Percentiles rank a stretch among this genome's conserved stretches.
phyloP scores from a whole-genome alignment of 1,140 invertebrate genomes.

The Lysiphlebus fabarum region DNA sequence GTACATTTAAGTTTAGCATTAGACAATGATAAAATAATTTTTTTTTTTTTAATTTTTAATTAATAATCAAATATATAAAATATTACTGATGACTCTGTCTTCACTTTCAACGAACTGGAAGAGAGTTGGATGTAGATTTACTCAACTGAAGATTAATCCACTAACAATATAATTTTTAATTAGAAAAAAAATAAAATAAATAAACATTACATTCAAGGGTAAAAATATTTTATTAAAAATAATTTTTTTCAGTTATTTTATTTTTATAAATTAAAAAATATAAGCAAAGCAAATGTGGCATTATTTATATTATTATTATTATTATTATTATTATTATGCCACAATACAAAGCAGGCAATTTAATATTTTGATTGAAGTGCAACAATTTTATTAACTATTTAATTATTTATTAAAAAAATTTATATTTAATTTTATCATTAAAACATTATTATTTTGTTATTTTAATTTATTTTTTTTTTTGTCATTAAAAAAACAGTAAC shows the following conservation, averaged over 20 bases:
- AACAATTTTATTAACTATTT: constrained; percentile 31
- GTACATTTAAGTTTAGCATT: too few relatives aligned
- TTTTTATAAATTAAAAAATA: constrained; percentile 27
- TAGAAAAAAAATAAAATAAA: constrained; percentile 30
- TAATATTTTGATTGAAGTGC: constrained; percentile 29
- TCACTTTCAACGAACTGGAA: constrained; percentile 51
- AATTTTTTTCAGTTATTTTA: background rate
- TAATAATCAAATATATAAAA: background rate
- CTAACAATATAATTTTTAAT: constrained; percentile 20
- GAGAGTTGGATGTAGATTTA: constrained; percentile 47
- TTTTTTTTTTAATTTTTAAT: too few relatives aligned
- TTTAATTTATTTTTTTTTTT: background rate
- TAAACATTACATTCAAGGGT: constrained; percentile 6
- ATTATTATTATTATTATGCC: constrained; percentile 23
- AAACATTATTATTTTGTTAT: background rate
- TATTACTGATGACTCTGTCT: constrained; percentile 40
- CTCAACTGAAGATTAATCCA: constrained; percentile 18
- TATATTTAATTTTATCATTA: too few relatives aligned
- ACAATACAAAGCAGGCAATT: constrained; percentile 39
- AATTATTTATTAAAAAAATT: too few relatives aligned
- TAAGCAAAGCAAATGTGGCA: constrained; percentile 44
- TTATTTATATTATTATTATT: too few relatives aligned
- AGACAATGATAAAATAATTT: too few relatives aligned
- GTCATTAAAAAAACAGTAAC: too few relatives aligned
- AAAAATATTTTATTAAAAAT: background rate